A percentile compares a stretch with the other conserved stretches of the same genome.
Evolutionary conservation across 1,140 invertebrate species (phyloP).

Genomic region (Drosophila ogumai): DNA sequence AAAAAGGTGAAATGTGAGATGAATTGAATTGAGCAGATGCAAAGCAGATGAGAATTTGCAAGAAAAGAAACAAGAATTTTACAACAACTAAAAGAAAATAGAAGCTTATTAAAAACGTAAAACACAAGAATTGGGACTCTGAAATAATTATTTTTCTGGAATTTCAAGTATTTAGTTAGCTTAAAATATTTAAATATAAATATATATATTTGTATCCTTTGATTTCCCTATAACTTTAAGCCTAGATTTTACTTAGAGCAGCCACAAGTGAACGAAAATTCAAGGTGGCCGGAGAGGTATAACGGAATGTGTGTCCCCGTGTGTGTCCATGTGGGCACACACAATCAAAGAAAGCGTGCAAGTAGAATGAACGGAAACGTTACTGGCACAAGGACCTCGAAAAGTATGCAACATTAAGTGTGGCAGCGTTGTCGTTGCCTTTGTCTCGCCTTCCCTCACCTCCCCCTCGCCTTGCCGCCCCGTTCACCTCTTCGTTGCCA

Average conservation of each 20-base stretch:
- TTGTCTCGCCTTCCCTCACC: slow-evolving; percentile 7
- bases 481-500: neutral
- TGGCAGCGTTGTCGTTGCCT: slow-evolving; percentile 39
- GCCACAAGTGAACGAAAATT: slow-evolving; percentile 27
- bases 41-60: slow-evolving; percentile 25
- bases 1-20: slow-evolving; percentile 41
- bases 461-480: neutral
- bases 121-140: too few species aligned
- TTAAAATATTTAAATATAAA: neutral
- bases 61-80: neutral
- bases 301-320: neutral
- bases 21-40: slow-evolving; percentile 48
- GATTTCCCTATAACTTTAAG: neutral
- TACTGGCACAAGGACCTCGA: slow-evolving; percentile 79
- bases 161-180: too few species aligned
- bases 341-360: slow-evolving; percentile 52
- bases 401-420: slow-evolving; percentile 82
- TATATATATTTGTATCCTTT: too few species aligned
- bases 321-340: slow-evolving; percentile 30
- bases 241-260: slow-evolving; percentile 1
- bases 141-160: neutral
- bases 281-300: slow-evolving; percentile 15
- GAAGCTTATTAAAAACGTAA: neutral
- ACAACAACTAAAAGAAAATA: neutral
- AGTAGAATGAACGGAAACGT: slow-evolving; percentile 80